Conservation (phyloP, 30 jellyfish, hydroid and myxozoan genomes). For the Cassiopea andromeda region DNA sequence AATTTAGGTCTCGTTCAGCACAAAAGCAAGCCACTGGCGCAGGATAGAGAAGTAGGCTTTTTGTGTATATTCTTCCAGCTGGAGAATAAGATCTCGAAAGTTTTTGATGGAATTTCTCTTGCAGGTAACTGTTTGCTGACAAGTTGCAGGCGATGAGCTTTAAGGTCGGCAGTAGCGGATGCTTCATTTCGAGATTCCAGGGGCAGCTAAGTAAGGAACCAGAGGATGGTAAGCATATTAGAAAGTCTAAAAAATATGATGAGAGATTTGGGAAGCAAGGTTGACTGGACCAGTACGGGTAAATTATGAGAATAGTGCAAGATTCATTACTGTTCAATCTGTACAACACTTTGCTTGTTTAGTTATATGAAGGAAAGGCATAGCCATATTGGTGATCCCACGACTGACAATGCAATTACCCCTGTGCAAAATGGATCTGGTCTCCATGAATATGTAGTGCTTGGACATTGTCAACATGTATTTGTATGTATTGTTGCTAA, state of each 20-base stretch:
- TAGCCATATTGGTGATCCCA: slow-evolving; percentile 34
- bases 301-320: slow-evolving; percentile 9
- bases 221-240: background rate
- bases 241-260: background rate
- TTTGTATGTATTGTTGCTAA: too few relatives aligned
- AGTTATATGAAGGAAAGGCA: slow-evolving; percentile 62
- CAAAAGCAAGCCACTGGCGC: too few relatives aligned
- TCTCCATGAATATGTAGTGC: slow-evolving; percentile 13
- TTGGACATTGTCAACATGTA: too few relatives aligned
- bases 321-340: background rate
- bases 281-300: slow-evolving; percentile 63
- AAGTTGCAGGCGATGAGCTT: slow-evolving; percentile 37
- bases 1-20: too few relatives aligned
- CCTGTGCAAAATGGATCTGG: slow-evolving; percentile 26
- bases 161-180: slow-evolving; percentile 40
- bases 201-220: slow-evolving; percentile 15
- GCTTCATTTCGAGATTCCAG: background rate
- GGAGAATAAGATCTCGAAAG: background rate
- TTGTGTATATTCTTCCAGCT: background rate
- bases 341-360: slow-evolving; percentile 14
- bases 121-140: slow-evolving; percentile 28
- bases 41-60: too few relatives aligned
- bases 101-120: background rate
- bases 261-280: slow-evolving; percentile 41
- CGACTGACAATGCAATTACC: slow-evolving; percentile 23